phyloP scores from a whole-genome alignment of 2,113 vertebrate species.

The Tragelaphus strepsiceros region DNA sequence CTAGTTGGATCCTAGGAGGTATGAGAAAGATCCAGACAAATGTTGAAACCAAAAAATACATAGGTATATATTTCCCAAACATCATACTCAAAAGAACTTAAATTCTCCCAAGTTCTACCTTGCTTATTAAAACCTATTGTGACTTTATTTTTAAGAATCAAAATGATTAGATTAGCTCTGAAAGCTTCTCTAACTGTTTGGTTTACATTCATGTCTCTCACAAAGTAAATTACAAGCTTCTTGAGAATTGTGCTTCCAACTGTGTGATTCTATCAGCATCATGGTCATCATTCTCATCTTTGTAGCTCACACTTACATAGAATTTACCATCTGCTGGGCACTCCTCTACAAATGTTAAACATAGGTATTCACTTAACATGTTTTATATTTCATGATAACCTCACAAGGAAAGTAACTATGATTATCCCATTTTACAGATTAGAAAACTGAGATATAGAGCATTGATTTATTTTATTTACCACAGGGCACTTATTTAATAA shows the following conservation, averaged over 20 bases:
- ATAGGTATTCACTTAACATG: background rate
- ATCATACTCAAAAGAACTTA: background rate
- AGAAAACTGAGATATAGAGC: background rate
- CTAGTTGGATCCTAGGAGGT: background rate
- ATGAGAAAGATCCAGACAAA: background rate
- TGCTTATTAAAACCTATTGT: background rate
- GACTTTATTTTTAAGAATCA: background rate
- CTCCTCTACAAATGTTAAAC: background rate
- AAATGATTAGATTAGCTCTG: background rate
- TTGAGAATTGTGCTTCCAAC: background rate
- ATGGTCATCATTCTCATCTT: background rate
- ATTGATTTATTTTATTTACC: background rate
- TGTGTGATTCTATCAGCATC: background rate
- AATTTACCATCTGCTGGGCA: background rate
- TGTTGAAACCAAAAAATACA: background rate
- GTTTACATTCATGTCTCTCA: background rate
- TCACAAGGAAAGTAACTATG: background rate
- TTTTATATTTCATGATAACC: background rate
- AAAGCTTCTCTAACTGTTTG: background rate
- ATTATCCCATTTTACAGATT: background rate
- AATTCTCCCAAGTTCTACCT: background rate
- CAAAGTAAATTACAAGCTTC: background rate
- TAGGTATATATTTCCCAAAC: background rate
- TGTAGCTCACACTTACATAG: background rate
- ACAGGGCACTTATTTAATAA: background rate